Evolutionary conservation across 2,888 invertebrate genomes (phyloP).

Genomic region (Tipula helvola): DNA sequence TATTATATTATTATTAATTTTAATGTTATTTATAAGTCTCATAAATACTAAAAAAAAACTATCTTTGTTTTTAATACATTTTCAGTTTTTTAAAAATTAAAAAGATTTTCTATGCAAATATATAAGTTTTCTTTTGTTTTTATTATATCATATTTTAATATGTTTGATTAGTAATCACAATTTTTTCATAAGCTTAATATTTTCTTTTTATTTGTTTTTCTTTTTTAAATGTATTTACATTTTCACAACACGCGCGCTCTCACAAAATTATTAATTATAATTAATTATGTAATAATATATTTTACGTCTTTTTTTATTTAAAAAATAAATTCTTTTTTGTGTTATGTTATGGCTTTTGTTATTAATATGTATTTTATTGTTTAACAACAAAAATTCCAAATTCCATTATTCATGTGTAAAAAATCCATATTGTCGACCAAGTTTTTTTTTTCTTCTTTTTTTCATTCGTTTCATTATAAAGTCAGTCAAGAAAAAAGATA

Average conservation of each 20-base stretch:
- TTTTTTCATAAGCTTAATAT: not conserved
- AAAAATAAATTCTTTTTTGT: not conserved
- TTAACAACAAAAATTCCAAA: not conserved
- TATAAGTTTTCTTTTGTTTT: not conserved
- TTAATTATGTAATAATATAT: not conserved
- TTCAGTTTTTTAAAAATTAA: not conserved
- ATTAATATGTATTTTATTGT: not conserved
- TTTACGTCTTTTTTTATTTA: not conserved
- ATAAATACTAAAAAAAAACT: not conserved
- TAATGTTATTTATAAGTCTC: not conserved
- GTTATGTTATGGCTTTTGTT: not conserved
- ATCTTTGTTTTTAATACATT: not conserved
- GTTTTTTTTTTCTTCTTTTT: not conserved
- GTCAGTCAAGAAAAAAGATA: not conserved
- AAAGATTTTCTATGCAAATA: not conserved
- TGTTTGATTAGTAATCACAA: not conserved
- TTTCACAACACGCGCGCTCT: not conserved
- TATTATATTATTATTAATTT: not conserved
- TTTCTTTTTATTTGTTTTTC: not conserved
- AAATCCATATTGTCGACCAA: not conserved
- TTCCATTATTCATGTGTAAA: not conserved
- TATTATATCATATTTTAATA: not conserved
- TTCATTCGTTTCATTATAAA: not conserved
- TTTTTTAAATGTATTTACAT: not conserved
- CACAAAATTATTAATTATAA: not conserved